Evolutionary conservation across 2,888 invertebrate genomes (phyloP), one percentile per base, ranked within the genome.

Genomic region (Eristalis pertinax): DNA sequence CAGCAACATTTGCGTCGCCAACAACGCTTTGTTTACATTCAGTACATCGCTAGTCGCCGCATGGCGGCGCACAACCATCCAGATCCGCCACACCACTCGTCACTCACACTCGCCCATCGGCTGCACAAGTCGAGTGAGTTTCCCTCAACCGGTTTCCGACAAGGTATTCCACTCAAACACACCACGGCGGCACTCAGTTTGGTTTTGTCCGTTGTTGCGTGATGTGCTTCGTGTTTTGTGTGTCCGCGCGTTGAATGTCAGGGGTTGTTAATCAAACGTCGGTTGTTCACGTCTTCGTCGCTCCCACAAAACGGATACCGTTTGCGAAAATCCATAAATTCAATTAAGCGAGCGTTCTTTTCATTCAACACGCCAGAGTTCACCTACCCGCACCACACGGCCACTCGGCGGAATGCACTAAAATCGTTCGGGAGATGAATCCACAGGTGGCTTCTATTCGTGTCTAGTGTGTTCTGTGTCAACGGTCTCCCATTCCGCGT

Each of bases 361-460:
- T n/a, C n/a, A 26, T 41, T 64, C 7, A 38, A n/a, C n/a, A 38
- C 2, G 60, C 10, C 19, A 58, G 62, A 69, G 58, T 64, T 65
- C 41, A 60, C 56, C 35, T 19, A 7, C 7, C 10, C 15, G 1
- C 26, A 11, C 10, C 15, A 0, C 26, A 11, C 26, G 32, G 64
- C 22, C 38, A 13, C 38, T 38, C 38, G 38, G 43, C 13, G 29
- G 65, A 67, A 43, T 74, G 29, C 80, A 80, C 26, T 62, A 19
- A 50, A 70, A 13, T 69, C 35, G n/a, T 58, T 32, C 24, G 29
- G 58, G 2, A 77, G 64, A 78, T 86, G 78, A 83, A 83, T 86
- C 86, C 56, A 83, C 86, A 86, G 86, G 86, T 86, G 86, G 82
- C 78, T 63, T 72, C 69, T 41, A 64, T 68, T 74, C 73, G 73